Percentiles rank a stretch among this genome's conserved stretches.
phyloP scores from a whole-genome alignment of 2,113 vertebrate species.

The Equus przewalskii region DNA sequence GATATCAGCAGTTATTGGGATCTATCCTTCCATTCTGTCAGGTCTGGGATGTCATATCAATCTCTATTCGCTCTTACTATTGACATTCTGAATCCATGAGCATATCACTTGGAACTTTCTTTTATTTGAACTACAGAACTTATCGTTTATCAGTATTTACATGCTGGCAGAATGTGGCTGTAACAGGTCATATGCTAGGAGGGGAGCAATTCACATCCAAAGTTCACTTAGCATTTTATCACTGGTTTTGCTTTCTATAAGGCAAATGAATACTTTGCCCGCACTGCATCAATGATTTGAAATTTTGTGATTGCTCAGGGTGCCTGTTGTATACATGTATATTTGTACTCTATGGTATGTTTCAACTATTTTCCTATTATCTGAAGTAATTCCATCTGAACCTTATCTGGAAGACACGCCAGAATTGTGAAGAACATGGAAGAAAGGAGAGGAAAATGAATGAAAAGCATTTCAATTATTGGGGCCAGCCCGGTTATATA shows the following conservation, averaged over 20 bases:
- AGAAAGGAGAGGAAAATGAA: slow-evolving; percentile 29
- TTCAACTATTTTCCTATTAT: slow-evolving; percentile 32
- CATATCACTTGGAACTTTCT: slow-evolving; percentile 50
- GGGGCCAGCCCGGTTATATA: no score
- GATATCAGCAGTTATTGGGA: neutral
- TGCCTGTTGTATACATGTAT: neutral
- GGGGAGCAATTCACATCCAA: slow-evolving; percentile 51
- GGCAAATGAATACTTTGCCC: slow-evolving; percentile 6
- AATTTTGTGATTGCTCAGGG: neutral
- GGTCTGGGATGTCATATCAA: neutral
- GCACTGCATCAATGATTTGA: neutral
- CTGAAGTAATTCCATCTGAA: slow-evolving; percentile 48
- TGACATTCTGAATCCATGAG: slow-evolving; percentile 12
- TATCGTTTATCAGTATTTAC: slow-evolving; percentile 66
- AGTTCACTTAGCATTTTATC: slow-evolving; percentile 66
- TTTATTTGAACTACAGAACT: slow-evolving; percentile 59
- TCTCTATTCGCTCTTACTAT: neutral
- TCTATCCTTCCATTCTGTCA: neutral
- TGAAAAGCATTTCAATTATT: slow-evolving; percentile 37
- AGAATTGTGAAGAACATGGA: slow-evolving; percentile 28
- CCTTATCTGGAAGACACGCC: neutral
- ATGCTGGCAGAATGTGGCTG: neutral
- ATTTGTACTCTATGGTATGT: neutral
- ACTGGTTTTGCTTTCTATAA: slow-evolving; percentile 29
- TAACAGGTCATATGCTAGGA: slow-evolving; percentile 27